Base-by-base conservation (phyloP, 2,888 invertebrate species). In the Pogonocherus hispidulus region DNA sequence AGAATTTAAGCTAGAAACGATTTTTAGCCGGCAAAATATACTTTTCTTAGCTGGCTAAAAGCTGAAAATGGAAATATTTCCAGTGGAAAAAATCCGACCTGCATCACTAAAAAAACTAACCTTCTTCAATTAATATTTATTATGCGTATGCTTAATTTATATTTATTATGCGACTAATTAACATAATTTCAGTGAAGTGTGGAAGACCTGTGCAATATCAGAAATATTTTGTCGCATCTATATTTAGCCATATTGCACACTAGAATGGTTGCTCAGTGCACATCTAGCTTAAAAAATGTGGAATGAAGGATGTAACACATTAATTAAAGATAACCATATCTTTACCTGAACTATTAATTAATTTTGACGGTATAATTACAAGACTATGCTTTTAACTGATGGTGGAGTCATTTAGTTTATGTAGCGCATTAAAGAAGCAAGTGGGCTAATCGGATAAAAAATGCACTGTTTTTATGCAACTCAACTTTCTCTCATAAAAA, bases 321-420 rank as follows among this genome's bases (percentile, higher is more conserved):
- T 16, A 41, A 41, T 41, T 41, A 41, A 41, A 41, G 32, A 32
- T 32, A 32, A 41, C 11, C 19, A 52, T 19, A 52, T 52, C 32
- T 52, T 32, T 2, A 6, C 18, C 18, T 32, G 32, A 18, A 18
- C 52, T 52, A 32, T 52, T 52, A 32, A 52, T 52, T 52, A 52
- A 52, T 22, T 52, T 52, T 32, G 16, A 52, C 19, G 51, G 11
- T n/a, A 5, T 52, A 18, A 52, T 52, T 52, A 52, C 52, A 52
- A 1, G 52, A 32, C 20, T 18, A 11, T 32, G 52, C 52, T 16
- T 32, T 32, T 52, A 32, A 18, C 19, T 1, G 11, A n/a, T 16
- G 18, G 52, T 52, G 9, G 8, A 18, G 16, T 52, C 16, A 32
- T 52, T 52, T 16, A 52, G 9, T 16, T 32, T 16, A 52, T 32